Base-by-base conservation (phyloP, 2,888 invertebrate genomes). In the Drosophila nr. perissopoda region DNA sequence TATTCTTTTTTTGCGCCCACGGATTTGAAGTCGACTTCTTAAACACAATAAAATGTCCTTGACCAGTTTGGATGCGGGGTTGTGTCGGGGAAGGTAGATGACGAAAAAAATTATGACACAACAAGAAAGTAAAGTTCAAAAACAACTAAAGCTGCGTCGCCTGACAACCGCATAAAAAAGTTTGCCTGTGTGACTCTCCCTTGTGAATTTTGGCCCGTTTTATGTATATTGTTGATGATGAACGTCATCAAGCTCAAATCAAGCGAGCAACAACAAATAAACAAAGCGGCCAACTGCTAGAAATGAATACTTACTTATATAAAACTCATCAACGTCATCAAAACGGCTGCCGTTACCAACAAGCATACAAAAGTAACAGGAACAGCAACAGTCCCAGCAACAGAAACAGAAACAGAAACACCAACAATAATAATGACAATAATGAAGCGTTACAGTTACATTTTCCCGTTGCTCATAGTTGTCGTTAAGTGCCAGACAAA, bases 281-380 rank as follows among this genome's bases (percentile, higher is more conserved):
- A 68, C 74, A 79, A 82, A 85, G 71, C 83, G 46, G 76, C 52
- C 67, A 68, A 42, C 42, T 21, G 56, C 65, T 51, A 66, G 71
- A 88, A 82, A 79, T 76, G 80, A 83, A 78, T 49, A 29, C 33
- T 38, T 46, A 21, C 82, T 10, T 36, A 40, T 83, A 82, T 76
- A 78, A 83, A 83, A 80, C 82, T 82, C 86, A 88, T 88, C 83
- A 86, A 82, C 87, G 86, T 88, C 85, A 86, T 85, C 74, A 79
- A 76, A 70, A 67, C 70, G 78, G 70, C 62, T 69, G 74, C 49
- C 61, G 57, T 58, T 74, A 66, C 56, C 72, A 60, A 72, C 77
- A 71, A 76, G 38, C 71, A 83, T 67, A 72, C 69, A 79, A 74
- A 62, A 46, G 52, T 18, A 58, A 16, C 58, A 66, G 27, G 10